Percentiles rank a stretch among this genome's conserved stretches.
phyloP scores from a whole-genome alignment of 2,888 invertebrate genomes.

The Protula sp. region DNA sequence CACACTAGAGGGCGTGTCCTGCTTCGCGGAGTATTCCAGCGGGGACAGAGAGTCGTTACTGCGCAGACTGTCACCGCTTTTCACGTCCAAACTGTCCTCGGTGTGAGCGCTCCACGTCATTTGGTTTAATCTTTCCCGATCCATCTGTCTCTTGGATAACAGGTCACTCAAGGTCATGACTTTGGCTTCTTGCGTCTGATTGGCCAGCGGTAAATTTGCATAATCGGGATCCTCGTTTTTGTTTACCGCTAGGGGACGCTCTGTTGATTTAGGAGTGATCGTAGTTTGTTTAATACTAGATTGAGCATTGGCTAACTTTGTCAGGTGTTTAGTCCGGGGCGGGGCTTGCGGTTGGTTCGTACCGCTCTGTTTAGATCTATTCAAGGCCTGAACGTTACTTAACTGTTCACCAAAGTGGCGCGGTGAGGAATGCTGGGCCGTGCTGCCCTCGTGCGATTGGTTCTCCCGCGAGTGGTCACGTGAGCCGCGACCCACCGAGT shows the following conservation, averaged over 20 bases:
- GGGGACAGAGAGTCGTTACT: constrained; percentile 25
- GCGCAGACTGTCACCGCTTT: constrained; percentile 16
- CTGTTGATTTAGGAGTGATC: neutral
- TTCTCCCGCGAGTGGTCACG: constrained; percentile 7
- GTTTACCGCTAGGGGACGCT: neutral
- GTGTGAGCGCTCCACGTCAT: neutral
- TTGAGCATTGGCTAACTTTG: neutral
- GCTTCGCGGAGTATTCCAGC: constrained; percentile 15
- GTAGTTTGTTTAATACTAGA: neutral
- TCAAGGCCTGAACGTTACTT: neutral
- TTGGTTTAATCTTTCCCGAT: constrained; percentile 1
- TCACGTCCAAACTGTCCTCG: constrained; percentile 6
- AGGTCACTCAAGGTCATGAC: constrained; percentile 13
- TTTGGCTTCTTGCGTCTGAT: constrained; percentile 11
- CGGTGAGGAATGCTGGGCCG: constrained; percentile 4
- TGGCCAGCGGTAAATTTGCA: constrained; percentile 32
- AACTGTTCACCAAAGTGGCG: constrained; percentile 3
- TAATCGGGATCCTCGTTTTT: constrained; percentile 44
- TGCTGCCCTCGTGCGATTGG: constrained; percentile 6
- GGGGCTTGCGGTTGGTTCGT: neutral
- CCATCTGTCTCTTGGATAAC: constrained; percentile 28
- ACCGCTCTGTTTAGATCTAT: neutral
- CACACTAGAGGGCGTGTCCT: constrained; percentile 26
- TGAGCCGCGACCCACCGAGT: no score
- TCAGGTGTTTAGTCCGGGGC: neutral